Base-by-base conservation (phyloP, 1,140 invertebrate species). In the Theocolax elegans region DNA sequence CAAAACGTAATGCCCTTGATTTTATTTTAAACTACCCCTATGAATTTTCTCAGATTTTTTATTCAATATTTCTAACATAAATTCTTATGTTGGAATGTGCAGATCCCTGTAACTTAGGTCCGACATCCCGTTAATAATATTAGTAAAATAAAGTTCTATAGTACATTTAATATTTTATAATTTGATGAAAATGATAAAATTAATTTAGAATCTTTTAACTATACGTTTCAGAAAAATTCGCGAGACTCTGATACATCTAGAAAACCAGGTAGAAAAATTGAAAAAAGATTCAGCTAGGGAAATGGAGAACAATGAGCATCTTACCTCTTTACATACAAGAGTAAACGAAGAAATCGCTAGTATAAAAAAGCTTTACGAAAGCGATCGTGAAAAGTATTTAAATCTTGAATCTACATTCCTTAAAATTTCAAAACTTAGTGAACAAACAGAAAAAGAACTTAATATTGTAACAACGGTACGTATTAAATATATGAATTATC, bases 291-390 rank as follows among this genome's bases (percentile, higher is more conserved):
- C 78, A 12, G 66, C 72, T 17, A 88, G 89, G 66, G 91, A 92
- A 83, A 90, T 91, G 86, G 87, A 89, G 70, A 86, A 86, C 3
- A 91, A 92, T 73, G 91, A 91, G 77, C 84, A 87, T 74, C 76
- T 92, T 2, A 89, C 89, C 0, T 84, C 88, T 60, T 83, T 90
- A 60, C 90, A 90, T 71, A 82, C 86, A 46, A 87, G 90, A 75
- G 71, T 90, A 29, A 73, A 86, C 12, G 87, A 88, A 48, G 90
- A 92, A 59, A 79, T 90, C 17, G 78, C 78, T 54, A 79, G 75
- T n/a, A 81, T 86, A 23, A 63, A 67, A 38, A 77, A 68, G 56
- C 25, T 64, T n/a, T 66, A 75, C 42, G 48, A 69, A 9, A 17
- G 12, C 2, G 77, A 78, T n/a, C 81, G 74, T 62, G 73, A 83